Evolutionary conservation across 2,113 vertebrate species (phyloP), one percentile per base, ranked within the genome.

Genomic region (Hippocampus zosterae): DNA sequence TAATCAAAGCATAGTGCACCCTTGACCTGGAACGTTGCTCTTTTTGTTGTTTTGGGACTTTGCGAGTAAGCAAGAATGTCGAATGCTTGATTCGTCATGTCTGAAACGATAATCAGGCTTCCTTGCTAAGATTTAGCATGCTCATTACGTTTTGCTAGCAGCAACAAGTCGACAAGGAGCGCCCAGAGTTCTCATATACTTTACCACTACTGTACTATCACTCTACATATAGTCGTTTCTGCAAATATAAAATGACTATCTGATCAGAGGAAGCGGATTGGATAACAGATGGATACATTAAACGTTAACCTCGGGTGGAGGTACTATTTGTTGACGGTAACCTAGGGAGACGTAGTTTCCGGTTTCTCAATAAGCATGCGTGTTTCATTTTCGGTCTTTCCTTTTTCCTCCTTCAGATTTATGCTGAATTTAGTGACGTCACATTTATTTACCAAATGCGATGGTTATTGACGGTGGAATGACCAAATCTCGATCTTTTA

Each of bases 21-120:
- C 8, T 65, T 68, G 88, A 96, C 95, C 94, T 96, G 94, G 77
- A 96, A 96, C 64, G 91, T 90, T 46, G 94, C 95, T 87, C 94
- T 94, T 87, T 86, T 94, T 23, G 93, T 86, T 64, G 87, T 80
- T 84, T 93, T 95, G 1, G 93, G 94, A 59, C 92, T 95, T 80
- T 92, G 94, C 8, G 83, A 90, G 79, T 94, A 92, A 27, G 94
- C 93, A 74, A 96, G 88, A 23, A 88, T 94, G 41, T 80, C 74
- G 65, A 91, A 84, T 33, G 91, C 87, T 21, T 90, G 89, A n/a
- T 79, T 74, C 23, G 88, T 85, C 87, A 90, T 89, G 37, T 21
- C 40, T 81, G 41, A 68, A 55, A 76, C 68, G 59, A 13, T 15
- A 6, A 61, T 42, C 48, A 67, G 11, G 3, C 8, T 50, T 16